Conservation (phyloP, 2,113 vertebrate genomes). For the Nettapus auritus region DNA sequence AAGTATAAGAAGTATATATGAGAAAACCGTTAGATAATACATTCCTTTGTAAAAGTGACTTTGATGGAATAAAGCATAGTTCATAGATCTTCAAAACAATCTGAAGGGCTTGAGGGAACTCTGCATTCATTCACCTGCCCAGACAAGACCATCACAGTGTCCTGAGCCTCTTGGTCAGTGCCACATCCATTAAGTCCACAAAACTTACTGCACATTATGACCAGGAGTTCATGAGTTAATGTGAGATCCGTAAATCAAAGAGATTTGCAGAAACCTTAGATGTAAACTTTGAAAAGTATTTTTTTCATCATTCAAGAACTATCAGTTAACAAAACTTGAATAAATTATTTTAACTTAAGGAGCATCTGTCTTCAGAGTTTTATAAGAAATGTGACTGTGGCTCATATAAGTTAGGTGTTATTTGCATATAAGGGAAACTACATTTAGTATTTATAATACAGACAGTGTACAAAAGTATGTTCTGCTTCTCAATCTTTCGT, state of each 20-base stretch:
- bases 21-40: not conserved
- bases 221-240: not conserved
- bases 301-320: not conserved
- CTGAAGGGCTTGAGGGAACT: not conserved
- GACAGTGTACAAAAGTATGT: not conserved
- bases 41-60: not conserved
- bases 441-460: not conserved
- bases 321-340: not conserved
- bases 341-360: not conserved
- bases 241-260: fast-evolving
- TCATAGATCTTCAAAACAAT: not conserved
- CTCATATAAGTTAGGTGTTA: not conserved
- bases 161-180: not conserved
- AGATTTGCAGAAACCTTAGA: not conserved
- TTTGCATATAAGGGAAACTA: not conserved
- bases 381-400: not conserved
- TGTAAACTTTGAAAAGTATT: not conserved
- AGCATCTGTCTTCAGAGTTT: not conserved
- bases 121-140: not conserved
- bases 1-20: not conserved
- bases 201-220: not conserved
- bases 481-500: not conserved
- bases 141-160: not conserved
- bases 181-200: not conserved
- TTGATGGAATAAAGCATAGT: not conserved